Conservation (phyloP, 35 echinoderm and acorn worm species). For the Stichopus chloronotus region DNA sequence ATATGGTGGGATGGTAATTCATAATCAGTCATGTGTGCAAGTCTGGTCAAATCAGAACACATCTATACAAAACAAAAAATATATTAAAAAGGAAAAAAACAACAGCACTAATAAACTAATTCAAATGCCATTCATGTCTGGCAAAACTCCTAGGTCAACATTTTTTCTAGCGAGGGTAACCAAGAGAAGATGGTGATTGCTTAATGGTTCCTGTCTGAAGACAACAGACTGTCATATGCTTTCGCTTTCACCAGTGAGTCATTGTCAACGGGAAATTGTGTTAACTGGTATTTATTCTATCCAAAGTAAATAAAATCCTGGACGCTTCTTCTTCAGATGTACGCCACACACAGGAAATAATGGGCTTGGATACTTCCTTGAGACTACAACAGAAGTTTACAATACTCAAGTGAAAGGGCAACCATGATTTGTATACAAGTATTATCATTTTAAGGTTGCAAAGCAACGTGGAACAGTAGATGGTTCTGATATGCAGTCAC, state of each 20-base stretch:
- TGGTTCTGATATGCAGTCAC: not conserved
- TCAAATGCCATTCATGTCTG: constrained; percentile 10
- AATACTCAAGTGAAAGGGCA: constrained; percentile 36
- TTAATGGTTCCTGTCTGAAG: constrained; percentile 55
- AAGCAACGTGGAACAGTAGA: not conserved
- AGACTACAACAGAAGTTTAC: constrained; percentile 51
- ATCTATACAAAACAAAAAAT: not conserved
- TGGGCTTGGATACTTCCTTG: constrained; percentile 48
- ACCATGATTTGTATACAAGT: not conserved
- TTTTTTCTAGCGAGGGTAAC: constrained; percentile 10
- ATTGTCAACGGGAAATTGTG: constrained; percentile 53
- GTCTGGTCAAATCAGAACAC: not conserved
- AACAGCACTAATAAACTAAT: constrained; percentile 15
- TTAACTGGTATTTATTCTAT: constrained; percentile 64
- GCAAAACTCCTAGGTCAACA: constrained; percentile 9
- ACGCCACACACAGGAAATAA: constrained; percentile 52
- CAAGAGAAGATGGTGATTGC: not conserved
- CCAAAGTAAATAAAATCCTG: constrained; percentile 58
- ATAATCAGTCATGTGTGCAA: not conserved
- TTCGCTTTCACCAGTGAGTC: constrained; percentile 50
- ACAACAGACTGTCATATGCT: constrained; percentile 57
- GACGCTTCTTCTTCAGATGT: constrained; percentile 31
- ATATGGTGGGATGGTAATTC: not conserved
- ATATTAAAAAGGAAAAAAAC: not conserved
- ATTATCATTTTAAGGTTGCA: not conserved